Base-by-base conservation (phyloP, 1,140 invertebrate species). In the Drosophila erecta region DNA sequence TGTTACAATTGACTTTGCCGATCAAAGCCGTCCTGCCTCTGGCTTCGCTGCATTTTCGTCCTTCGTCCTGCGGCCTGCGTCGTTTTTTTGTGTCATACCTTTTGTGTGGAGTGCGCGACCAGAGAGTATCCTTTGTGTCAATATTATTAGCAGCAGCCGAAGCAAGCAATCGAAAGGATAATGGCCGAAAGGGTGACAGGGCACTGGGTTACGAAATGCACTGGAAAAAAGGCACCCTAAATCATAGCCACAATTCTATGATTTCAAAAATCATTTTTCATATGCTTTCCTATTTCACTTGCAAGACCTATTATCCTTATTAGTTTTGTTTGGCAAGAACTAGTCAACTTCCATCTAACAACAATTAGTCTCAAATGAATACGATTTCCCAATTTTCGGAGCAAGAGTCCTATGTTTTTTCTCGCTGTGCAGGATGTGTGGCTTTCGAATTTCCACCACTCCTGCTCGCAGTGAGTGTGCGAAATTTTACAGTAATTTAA, bases 401-500 rank as follows among this genome's bases (percentile, higher is more conserved):
- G 4, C 24, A 24, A 4, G 4, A 0, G 4, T 4, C 4, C 41
- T 12, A 4, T 5, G 2, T 15, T 11, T 40, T 61, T 61, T 38
- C 22, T 58, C n/a, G n/a, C 51, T 38, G 51, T 17, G n/a, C 24
- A 33, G 10, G 5, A 14, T 50, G 15, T 30, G 33, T 24, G 27
- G 38, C 49, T 20, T 7, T 43, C 30, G 15, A 17, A n/a, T 17
- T 50, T 14, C 73, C 57, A 54, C 46, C 72, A 57, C 73, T 53
- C 57, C 46, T 51, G 59, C 12, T 74, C 41, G 40, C 50, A 66
- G 84, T 89, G 85, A 90, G 86, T 90, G 85, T 90, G 85, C 86
- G 81, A 90, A 90, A 89, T 89, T 89, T 89, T 90, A 90, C 85
- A 89, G 85, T 90, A 90, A 90, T 85, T 90, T 85, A 81, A 85